phyloP scores from a whole-genome alignment of 2,888 invertebrate genomes.

The Hymenopus coronatus region DNA sequence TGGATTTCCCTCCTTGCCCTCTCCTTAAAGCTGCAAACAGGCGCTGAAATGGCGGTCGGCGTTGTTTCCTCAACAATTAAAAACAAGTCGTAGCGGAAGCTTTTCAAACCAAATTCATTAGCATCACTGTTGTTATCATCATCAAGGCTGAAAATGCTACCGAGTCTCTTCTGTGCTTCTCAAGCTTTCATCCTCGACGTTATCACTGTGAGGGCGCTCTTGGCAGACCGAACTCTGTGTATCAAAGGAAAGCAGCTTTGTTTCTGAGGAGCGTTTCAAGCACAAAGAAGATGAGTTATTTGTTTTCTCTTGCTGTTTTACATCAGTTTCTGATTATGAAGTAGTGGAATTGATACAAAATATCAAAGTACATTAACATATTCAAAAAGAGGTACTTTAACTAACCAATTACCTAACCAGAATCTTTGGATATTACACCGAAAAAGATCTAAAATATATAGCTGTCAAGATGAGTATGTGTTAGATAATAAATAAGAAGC shows the following conservation, averaged over 20 bases:
- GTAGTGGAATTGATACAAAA: background rate
- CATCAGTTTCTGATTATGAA: background rate
- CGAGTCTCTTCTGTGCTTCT: background rate
- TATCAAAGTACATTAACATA: no score
- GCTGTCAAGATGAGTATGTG: no score
- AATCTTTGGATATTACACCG: no score
- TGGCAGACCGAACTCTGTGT: background rate
- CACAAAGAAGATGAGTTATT: background rate
- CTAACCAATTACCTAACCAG: no score
- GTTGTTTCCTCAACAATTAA: background rate
- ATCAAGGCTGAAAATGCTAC: background rate
- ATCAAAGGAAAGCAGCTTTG: background rate
- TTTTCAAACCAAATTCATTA: background rate
- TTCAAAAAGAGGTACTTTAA: no score
- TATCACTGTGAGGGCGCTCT: background rate
- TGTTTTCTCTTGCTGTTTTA: background rate
- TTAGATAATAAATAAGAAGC: no score
- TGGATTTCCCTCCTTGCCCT: background rate
- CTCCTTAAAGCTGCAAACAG: background rate
- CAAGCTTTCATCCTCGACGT: background rate
- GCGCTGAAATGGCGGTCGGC: background rate
- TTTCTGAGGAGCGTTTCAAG: background rate
- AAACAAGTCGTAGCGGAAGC: background rate
- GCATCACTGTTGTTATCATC: background rate
- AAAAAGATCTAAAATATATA: no score